Evolutionary conservation across 2,888 invertebrate genomes (phyloP), one percentile per base, ranked within the genome.

Genomic region (Abscondita cerata): DNA sequence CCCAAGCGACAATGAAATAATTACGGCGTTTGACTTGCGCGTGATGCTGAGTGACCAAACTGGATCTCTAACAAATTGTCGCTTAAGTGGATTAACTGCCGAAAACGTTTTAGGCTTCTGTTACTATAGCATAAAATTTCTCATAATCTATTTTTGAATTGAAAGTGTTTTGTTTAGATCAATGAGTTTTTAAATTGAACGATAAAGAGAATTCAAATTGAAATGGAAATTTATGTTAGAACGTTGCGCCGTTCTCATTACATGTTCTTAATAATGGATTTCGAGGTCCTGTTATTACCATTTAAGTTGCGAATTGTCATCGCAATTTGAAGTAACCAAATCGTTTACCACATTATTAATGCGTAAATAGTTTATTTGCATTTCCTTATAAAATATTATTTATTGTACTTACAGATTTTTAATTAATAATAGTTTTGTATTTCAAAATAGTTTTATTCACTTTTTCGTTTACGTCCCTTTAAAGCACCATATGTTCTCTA

Each of bases 11-110:
- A 77, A 68, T 66, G 73, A n/a, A n/a, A n/a, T 82, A 72, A 78
- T 78, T 52, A 72, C 78, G 36, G 79, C 76, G 41, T 85, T 85
- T 59, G 88, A 90, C 70, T 78, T 91, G n/a, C 82, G 83, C 54
- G 80, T 91, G 1, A 84, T 84, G 2, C 80, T 90, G 36, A 82
- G 86, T 6, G 91, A 91, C 75, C 89, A 89, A 65, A 90, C 90
- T 0, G 90, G 90, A 6, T 87, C 88, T 19, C 68, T 91, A 13
- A 74, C 78, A 0, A 87, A 83, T 62, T 78, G 87, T 50, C 82
- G 85, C 8, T 79, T 91, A 8, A 84, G 83, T 18, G 82, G 87
- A n/a, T 79, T 80, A 56, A 78, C 83, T 41, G 85, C 90, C 0
- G 87, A 87, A 73, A 82, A 82, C n/a, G 76, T 86, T 8, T 77